Base-by-base conservation (phyloP, 2,113 vertebrate genomes). In the Muscicapa adusta region DNA sequence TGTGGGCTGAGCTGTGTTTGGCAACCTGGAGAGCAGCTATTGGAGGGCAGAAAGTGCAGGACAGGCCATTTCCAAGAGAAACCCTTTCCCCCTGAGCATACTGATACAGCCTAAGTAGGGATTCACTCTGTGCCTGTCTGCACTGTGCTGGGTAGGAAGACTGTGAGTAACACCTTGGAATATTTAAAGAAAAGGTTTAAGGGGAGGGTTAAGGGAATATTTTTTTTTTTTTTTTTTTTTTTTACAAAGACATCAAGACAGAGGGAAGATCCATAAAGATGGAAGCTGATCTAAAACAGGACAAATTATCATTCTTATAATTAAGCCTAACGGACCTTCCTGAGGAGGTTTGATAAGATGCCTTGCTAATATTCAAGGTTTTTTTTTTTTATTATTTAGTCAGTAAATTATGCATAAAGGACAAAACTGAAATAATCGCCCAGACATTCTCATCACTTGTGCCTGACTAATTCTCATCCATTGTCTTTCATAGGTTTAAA, bases 401-500 rank as follows among this genome's bases (percentile, higher is more conserved):
- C 51, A 67, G 71, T 92, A 89, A 95, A 91, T 94, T 95, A 91
- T 93, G 84, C 89, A 94, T 96, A 94, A 94, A 96, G 87, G 95
- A 67, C 88, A 92, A 95, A 94, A 84, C 33, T 87, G 78, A 93
- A 89, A 91, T 88, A 93, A 68, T 79, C 57, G 38, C 28, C 31
- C 36, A 68, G 91, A 34, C 57, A 23, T 80, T 51, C 0, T 0
- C 1, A 1, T 67, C 88, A 66, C 45, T 92, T 71, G 12, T 54
- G 66, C 63, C 56, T 94, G 71, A 67, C 60, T 84, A 85, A 91
- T 89, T 82, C 58, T 84, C 40, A 34, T 57, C 45, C 18, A 8
- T 73, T 87, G 45, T 42, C 51, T 93, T 89, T 86, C 57, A 63
- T 12, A 42, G 38, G 18, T 74, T 78, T 81, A 73, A 89, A 91